A percentile compares a stretch with the other conserved stretches of the same genome.
phyloP scores from a whole-genome alignment of 1,140 invertebrate genomes.

The Caenorhabditis remanei region DNA sequence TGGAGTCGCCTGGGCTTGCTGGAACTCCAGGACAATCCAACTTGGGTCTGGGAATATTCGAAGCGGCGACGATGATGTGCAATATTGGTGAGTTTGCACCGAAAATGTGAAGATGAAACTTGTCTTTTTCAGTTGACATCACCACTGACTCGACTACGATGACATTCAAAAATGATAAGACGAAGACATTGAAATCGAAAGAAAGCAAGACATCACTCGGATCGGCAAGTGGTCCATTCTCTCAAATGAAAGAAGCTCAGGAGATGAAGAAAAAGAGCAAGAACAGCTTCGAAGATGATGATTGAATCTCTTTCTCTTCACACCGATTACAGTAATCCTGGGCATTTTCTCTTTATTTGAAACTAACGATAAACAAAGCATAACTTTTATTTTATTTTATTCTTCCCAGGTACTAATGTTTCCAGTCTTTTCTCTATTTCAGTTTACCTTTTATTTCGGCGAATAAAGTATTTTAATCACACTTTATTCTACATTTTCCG shows the following conservation, averaged over 20 bases:
- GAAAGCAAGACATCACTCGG: conserved; percentile 37
- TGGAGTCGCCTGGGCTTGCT: background rate
- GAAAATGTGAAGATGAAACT: background rate
- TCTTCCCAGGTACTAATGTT: too few species aligned
- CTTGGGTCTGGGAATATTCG: conserved; percentile 16
- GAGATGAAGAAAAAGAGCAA: conserved; percentile 49
- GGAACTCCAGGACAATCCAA: background rate
- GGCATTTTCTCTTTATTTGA: background rate
- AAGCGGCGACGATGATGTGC: conserved; percentile 34
- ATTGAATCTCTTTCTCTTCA: background rate
- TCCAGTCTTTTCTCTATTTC: too few species aligned
- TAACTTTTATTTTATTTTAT: too few species aligned
- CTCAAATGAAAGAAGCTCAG: conserved; percentile 48
- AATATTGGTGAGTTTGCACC: background rate
- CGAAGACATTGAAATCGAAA: conserved; percentile 31
- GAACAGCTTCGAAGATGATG: conserved; percentile 7
- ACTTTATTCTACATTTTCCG: too few species aligned
- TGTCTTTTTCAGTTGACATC: conserved; percentile 13
- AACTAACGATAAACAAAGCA: too few species aligned
- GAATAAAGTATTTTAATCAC: too few species aligned
- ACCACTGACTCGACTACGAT: conserved; percentile 28
- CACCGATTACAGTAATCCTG: too few species aligned
- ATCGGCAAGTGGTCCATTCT: background rate
- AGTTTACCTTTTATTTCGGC: too few species aligned
- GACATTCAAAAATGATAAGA: conserved; percentile 22